Evolutionary conservation across 2,113 vertebrate genomes (phyloP), one percentile per base, ranked within the genome.

Genomic region (Neogobius melanostomus): DNA sequence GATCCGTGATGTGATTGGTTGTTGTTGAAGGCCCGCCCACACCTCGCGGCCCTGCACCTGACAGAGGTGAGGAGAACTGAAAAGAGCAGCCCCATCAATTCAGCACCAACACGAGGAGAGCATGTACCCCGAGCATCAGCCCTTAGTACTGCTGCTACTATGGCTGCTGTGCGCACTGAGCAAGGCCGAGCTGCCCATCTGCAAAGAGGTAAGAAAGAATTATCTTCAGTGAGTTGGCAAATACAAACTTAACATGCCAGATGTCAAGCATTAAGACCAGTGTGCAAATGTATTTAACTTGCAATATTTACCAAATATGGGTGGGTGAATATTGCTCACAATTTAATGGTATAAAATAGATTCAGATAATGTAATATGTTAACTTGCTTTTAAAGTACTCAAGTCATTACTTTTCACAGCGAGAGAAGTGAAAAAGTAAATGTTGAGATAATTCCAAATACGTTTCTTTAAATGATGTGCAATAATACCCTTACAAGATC

Each of bases 161-260:
- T 71, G 76, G 73, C 74, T 90, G 42, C 64, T 91, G 64, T 66
- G 85, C 0, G 66, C 74, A 2, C 66, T 10, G 1, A 15, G 80
- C 2, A 68, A 72, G 42, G 79, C 89, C 28, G 91, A 94, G 44
- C 50, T 94, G 66, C 93, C 92, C 56, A 88, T 91, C 78, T 94
- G 93, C 71, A 92, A 91, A 87, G 91, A 91, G 92, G 93, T 94
- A 89, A 91, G 92, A 7, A 68, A 1, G 10, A 11, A n/a, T 45
- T 28, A 16, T 17, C 43, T 6, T 49, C 14, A 15, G 47, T 5
- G 36, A 6, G 12, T 1, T 43, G 11, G 7, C 56, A 42, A 21
- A 36, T 16, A 42, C 56, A 42, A 21, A 36, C 54, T 59, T 14
- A 42, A 42, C 28, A 59, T 12, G 21, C 28, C 51, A 53, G 15